Percentiles rank a stretch among this genome's conserved stretches.
Evolutionary conservation across 2,888 invertebrate species (phyloP).

Genomic region (Drosophila nigritarsus): DNA sequence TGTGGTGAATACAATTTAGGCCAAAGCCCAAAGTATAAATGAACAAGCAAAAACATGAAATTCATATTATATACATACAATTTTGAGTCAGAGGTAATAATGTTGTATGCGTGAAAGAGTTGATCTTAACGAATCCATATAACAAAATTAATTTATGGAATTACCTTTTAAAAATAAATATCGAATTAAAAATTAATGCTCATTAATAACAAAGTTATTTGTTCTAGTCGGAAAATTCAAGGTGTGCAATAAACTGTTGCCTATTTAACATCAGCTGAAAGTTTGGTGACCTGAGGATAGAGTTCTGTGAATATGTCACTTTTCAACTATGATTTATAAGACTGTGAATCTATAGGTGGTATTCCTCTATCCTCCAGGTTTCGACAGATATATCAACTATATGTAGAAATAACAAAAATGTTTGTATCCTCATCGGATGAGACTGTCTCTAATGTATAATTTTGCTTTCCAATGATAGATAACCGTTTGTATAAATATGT

Average conservation of each 20-base stretch:
- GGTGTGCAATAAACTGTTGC: background rate
- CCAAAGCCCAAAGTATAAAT: no score
- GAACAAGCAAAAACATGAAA: background rate
- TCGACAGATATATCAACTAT: background rate
- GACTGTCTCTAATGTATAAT: no score
- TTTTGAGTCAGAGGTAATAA: background rate
- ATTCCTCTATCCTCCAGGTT: background rate
- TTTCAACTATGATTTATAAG: background rate
- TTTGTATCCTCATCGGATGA: background rate
- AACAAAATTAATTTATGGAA: background rate
- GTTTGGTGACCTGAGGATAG: background rate
- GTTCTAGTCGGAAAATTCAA: background rate
- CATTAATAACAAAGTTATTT: background rate
- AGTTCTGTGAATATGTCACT: background rate
- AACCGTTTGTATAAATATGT: conserved; percentile 34
- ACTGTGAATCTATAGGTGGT: background rate
- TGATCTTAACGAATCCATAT: background rate
- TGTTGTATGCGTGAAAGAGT: background rate
- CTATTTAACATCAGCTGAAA: no score
- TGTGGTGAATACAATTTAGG: background rate
- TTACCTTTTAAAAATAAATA: background rate
- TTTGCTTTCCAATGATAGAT: background rate
- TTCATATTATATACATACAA: background rate
- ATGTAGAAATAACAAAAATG: background rate
- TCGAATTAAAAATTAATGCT: background rate